Base-by-base conservation (phyloP, 2,888 invertebrate genomes). In the Tachina lurida region DNA sequence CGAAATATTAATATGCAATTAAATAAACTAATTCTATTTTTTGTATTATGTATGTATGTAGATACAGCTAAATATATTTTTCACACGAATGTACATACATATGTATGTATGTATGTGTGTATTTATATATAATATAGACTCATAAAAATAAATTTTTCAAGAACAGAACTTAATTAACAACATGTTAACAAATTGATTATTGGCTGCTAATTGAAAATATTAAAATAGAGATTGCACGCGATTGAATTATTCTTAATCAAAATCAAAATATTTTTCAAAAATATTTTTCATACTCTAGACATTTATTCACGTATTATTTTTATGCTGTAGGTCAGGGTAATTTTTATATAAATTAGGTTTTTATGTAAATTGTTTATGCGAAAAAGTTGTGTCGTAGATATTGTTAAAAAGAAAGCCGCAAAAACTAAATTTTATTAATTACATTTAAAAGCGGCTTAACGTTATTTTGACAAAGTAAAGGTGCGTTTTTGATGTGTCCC, bases 401-500 rank as follows among this genome's bases (percentile, higher is more conserved):
- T 77, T 68, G 73, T 54, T 43, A 68, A 60, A 31, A 76, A 54
- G 43, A 15, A 49, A 45, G n/a, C 73, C 74, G 39, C 60, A 58
- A 75, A 78, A 74, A 65, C 74, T 67, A 70, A 82, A 70, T 82
- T 78, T 82, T 71, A 71, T 82, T 75, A 85, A 78, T 71, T 71
- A 82, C 75, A 71, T 73, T 49, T 75, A 75, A 75, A 75, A 71
- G 63, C 75, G 75, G 70, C 75, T 82, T 75, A 41, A 63, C 45
- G 19, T 68, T 70, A 39, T 45, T 65, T 60, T 19, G 19, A 71
- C 52, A 82, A 82, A 78, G 63, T 62, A 58, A 82, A 86, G 82
- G 82, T 65, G 85, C 71, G 82, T 65, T 68, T 68, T 13, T 71
- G 85, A 86, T 83, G 79, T 67, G 71, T 79, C 79, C 82, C 78